Conservation (phyloP, 1,140 invertebrate species). For the Drosophila subobscura region DNA sequence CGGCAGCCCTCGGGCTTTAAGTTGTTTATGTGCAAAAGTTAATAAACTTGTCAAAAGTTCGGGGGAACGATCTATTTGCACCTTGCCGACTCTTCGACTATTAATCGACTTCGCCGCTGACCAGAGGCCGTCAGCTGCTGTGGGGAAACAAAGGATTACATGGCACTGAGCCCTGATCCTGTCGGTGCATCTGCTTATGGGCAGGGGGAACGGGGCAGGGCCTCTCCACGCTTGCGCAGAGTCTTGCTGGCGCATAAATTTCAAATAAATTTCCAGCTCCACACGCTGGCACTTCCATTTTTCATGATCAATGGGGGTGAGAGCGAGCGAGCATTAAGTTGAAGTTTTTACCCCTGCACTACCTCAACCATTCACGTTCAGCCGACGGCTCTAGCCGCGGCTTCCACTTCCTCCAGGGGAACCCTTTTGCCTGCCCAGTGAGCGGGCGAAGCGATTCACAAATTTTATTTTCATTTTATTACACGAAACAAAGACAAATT, state of each 20-base stretch:
- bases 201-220: neutral
- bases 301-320: slow-evolving; percentile 67
- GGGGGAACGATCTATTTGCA: slow-evolving; percentile 3
- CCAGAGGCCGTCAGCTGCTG: slow-evolving; percentile 30
- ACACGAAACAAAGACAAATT: slow-evolving; percentile 83
- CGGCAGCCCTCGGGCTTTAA: slow-evolving; percentile 21
- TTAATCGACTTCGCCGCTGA: slow-evolving; percentile 30
- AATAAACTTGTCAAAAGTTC: slow-evolving; percentile 75
- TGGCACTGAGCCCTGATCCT: slow-evolving; percentile 18
- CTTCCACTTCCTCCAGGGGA: slow-evolving; percentile 48
- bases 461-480: slow-evolving; percentile 82
- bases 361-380: slow-evolving; percentile 43
- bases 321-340: slow-evolving; percentile 54
- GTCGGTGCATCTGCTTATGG: slow-evolving; percentile 24
- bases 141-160: slow-evolving; percentile 45
- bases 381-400: slow-evolving; percentile 25
- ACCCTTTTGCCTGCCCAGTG: slow-evolving; percentile 27
- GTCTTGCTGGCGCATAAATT: slow-evolving; percentile 64
- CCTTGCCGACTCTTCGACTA: slow-evolving; percentile 4
- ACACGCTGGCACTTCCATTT: slow-evolving; percentile 69
- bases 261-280: slow-evolving; percentile 81
- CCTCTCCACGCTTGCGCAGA: slow-evolving; percentile 48
- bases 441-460: slow-evolving; percentile 57
- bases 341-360: slow-evolving; percentile 34
- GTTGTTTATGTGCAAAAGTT: slow-evolving; percentile 55